A percentile compares a stretch with the other conserved stretches of the same genome.
Evolutionary conservation across 2,113 vertebrate species (phyloP).

Genomic region (Ploceus nigricollis): DNA sequence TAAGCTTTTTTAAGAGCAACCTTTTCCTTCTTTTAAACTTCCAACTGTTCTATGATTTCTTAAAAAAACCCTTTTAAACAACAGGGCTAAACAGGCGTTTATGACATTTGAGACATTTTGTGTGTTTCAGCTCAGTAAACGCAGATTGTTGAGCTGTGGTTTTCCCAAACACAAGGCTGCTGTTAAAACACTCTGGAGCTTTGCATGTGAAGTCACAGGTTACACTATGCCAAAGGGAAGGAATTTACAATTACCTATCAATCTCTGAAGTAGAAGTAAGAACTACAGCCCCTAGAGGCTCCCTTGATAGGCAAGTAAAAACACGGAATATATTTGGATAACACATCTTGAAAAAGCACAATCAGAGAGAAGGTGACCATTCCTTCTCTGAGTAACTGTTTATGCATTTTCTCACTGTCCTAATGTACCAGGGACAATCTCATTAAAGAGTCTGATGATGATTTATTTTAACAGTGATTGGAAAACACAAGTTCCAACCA

Average conservation of each 20-base stretch:
- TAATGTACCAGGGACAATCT: background rate
- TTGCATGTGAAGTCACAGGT: background rate
- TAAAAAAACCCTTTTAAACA: background rate
- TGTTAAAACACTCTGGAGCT: background rate
- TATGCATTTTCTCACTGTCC: background rate
- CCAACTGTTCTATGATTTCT: background rate
- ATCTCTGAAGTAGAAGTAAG: background rate
- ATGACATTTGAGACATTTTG: background rate
- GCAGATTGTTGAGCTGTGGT: background rate
- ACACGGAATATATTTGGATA: background rate
- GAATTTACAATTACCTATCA: background rate
- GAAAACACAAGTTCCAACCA: background rate
- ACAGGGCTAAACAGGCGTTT: background rate
- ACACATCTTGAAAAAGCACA: background rate
- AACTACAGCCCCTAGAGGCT: background rate
- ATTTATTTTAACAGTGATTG: background rate
- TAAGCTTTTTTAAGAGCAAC: background rate
- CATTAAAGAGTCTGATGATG: background rate
- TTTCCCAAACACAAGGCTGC: background rate
- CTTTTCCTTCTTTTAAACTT: background rate
- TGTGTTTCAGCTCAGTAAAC: background rate
- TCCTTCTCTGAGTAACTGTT: background rate
- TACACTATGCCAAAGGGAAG: background rate
- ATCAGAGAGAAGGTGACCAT: background rate
- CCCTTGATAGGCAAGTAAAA: background rate